Percentiles rank a stretch among this genome's conserved stretches.
These are phyloP conservation scores for Empidonax alnorum DNA, from an alignment of 2,113 vertebrate genomes.

Conservation along the genomic window DNA sequence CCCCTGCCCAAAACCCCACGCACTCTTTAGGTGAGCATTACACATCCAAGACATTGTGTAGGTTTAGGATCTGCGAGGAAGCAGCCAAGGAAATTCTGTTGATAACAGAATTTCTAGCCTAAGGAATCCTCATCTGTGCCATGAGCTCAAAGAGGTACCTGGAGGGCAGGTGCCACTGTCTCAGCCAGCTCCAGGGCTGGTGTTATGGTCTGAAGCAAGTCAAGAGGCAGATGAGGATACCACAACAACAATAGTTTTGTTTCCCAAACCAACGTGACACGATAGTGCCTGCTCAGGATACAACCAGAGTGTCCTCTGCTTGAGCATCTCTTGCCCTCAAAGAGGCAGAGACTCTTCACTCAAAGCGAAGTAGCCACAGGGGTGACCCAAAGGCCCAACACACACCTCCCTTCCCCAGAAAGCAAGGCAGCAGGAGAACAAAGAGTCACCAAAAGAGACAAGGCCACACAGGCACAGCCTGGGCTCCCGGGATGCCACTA, in stretches of 20 bases:
- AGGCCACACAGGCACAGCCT: neutral
- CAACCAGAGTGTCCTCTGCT: neutral
- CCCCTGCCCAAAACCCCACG: neutral
- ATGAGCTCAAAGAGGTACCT: neutral
- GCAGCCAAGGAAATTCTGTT: neutral
- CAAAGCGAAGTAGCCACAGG: neutral
- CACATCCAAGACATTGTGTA: neutral
- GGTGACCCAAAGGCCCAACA: neutral
- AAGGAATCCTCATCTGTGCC: fast-evolving
- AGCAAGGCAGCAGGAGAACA: neutral
- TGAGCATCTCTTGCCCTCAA: neutral
- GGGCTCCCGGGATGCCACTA: neutral
- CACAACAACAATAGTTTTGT: fast-evolving
- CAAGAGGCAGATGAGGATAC: neutral
- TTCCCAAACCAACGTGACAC: fast-evolving
- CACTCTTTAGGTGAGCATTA: neutral
- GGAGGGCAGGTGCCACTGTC: neutral
- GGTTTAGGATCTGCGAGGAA: neutral
- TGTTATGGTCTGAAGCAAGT: neutral
- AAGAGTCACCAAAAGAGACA: neutral
- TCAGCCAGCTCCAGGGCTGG: neutral
- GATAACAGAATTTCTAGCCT: fast-evolving
- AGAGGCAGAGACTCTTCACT: neutral
- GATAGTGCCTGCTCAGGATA: fast-evolving
- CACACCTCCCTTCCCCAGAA: neutral